Base-by-base conservation (phyloP, 2,888 invertebrate genomes). In the Parthenolecanium corni region DNA sequence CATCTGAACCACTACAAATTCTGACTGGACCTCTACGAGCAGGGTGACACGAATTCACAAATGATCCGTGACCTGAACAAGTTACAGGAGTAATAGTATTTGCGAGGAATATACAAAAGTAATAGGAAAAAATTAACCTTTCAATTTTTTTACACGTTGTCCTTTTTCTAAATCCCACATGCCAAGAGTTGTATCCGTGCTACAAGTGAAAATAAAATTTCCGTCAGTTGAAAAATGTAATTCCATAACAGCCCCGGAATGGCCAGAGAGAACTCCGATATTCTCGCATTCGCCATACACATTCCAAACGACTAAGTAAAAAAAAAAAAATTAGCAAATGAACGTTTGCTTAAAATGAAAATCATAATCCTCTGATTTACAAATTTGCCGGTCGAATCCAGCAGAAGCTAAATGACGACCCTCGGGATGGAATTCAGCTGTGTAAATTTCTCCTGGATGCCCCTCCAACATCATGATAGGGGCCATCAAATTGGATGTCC, bases 231-330 rank as follows among this genome's bases (percentile, higher is more conserved):
- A 86, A 71, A 90, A 91, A 72, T 89, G 86, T 11, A 97, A 76
- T 73, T 99, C 95, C 84, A 94, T 85, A 1, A 98, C 79, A 1
- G 96, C 93, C 1, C 97, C 98, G 0, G 88, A 89, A 75, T 99
- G 98, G 0, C 96, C 96, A 18, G 83, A 82, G 82, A 99, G 82
- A 20, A 88, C 84, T 70, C 91, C 88, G 67, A 95, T 84, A 73
- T 98, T 99, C 71, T 97, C 95, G 75, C 98, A 98, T 72, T 98
- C 95, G 0, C 93, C 97, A 71, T 93, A 95, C 1, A 95, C 93
- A 73, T 87, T 90, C 98, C 98, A 98, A 67, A 98, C 76, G 74
- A 83, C 89, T 89, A 72, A 62, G n/a, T 78, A 77, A 74, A 79
- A 76, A 71, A 64, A 70, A 68, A 67, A 18, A 52, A 56, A 62